Evolutionary conservation across 2,797 vertebrate genomes (phyloP).

Genomic region (Microctenopoma steveboyesi): DNA sequence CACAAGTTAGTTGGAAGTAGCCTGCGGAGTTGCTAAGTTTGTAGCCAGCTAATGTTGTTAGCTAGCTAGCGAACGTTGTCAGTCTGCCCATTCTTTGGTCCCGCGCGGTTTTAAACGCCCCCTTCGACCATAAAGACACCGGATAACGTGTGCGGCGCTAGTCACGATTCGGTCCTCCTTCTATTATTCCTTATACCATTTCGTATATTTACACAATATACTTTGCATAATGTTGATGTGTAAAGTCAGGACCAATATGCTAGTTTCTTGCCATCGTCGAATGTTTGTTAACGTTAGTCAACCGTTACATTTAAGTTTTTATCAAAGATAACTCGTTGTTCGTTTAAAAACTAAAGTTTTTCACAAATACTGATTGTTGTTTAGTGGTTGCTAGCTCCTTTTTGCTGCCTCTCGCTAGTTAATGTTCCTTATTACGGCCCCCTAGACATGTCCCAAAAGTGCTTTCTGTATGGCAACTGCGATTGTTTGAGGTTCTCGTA

Average conservation of each 20-base stretch:
- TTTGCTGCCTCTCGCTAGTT: no score
- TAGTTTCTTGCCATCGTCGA: neutral
- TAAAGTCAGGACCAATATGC: neutral
- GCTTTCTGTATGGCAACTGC: no score
- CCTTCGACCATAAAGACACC: constrained; percentile 2
- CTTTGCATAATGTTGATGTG: neutral
- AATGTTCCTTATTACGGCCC: no score
- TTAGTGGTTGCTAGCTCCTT: no score
- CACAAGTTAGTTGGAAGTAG: constrained; percentile 50
- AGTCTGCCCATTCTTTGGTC: constrained; percentile 31
- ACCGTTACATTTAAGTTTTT: neutral
- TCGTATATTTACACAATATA: rapidly evolving
- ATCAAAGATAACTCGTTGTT: neutral
- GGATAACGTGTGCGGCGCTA: neutral
- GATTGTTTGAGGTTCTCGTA: no score
- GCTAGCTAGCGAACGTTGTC: constrained; percentile 50
- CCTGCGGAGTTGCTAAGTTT: constrained; percentile 66
- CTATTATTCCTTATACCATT: rapidly evolving
- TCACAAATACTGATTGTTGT: no score
- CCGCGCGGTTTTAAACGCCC: constrained; percentile 65
- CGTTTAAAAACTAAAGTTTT: neutral
- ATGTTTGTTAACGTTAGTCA: neutral
- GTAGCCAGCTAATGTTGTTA: constrained; percentile 72
- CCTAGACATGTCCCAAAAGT: no score
- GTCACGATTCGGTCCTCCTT: neutral